Conservation (phyloP, 64 coral and sea anemone species). For the Porites australiensis region DNA sequence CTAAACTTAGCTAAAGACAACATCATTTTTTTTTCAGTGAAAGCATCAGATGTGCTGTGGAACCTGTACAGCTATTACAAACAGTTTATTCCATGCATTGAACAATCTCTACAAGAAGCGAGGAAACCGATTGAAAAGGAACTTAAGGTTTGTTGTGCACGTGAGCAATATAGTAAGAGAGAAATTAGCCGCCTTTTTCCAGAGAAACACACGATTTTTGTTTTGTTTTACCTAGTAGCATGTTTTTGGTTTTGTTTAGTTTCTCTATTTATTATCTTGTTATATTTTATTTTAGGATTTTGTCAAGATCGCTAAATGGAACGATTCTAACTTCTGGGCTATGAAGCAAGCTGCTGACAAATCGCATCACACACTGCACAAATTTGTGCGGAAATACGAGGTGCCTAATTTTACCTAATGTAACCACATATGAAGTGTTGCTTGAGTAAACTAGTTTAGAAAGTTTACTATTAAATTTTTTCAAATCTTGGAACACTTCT, state of each 20-base stretch:
- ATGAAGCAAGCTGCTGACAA: slow-evolving; percentile 98
- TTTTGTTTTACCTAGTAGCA: too few relatives aligned
- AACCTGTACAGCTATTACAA: slow-evolving; percentile 89
- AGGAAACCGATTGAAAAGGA: slow-evolving; percentile 96
- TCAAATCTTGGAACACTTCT: too few relatives aligned
- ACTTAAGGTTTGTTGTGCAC: slow-evolving; percentile 72
- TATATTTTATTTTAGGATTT: slow-evolving; percentile 71
- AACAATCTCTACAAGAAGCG: slow-evolving; percentile 50
- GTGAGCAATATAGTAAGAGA: background rate
- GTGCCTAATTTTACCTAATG: background rate
- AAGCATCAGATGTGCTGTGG: slow-evolving; percentile 73
- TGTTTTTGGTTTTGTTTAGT: background rate
- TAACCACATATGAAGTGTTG: too few relatives aligned
- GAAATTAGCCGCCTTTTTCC: background rate
- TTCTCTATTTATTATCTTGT: background rate
- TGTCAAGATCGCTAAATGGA: slow-evolving; percentile 99
- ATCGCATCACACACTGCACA: slow-evolving; percentile 91
- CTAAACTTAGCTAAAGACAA: background rate
- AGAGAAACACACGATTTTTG: too few relatives aligned
- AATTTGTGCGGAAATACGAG: slow-evolving; percentile 96
- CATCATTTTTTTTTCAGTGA: background rate
- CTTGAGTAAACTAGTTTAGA: too few relatives aligned
- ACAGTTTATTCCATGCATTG: slow-evolving; percentile 77
- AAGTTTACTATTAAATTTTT: too few relatives aligned
- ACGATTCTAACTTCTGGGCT: slow-evolving; percentile 96